Evolutionary conservation across 2,797 vertebrate species (phyloP).

Genomic region (Anomalospiza imberbis): DNA sequence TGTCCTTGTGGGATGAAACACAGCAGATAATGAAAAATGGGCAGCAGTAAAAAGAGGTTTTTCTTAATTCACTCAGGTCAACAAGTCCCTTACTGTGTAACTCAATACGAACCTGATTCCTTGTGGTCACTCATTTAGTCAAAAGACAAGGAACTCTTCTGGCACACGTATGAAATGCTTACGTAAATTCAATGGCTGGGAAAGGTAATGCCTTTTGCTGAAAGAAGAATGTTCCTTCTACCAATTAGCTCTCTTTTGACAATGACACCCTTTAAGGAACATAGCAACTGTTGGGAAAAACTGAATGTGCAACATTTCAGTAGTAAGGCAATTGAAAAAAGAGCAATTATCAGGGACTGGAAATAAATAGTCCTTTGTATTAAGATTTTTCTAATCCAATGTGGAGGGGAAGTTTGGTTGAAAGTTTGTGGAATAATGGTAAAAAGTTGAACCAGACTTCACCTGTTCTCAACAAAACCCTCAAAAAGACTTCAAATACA

Average conservation of each 20-base stretch:
- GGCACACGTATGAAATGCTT: not conserved
- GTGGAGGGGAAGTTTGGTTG: not conserved
- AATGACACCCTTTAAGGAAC: not conserved
- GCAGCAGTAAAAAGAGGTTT: not conserved
- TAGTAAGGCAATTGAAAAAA: not conserved
- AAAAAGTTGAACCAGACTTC: not conserved
- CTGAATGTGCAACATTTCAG: not conserved
- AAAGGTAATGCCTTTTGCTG: not conserved
- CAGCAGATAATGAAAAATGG: accelerated
- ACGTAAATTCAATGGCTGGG: not conserved
- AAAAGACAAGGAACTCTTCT: not conserved
- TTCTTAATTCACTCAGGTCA: not conserved
- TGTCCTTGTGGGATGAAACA: not conserved
- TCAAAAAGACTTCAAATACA: not conserved
- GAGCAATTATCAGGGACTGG: not conserved
- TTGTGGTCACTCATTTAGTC: not conserved
- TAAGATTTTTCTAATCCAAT: not conserved
- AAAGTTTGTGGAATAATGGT: not conserved
- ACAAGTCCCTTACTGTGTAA: not conserved
- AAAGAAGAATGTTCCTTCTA: not conserved
- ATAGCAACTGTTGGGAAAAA: not conserved
- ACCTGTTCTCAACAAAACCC: not conserved
- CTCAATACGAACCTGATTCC: not conserved
- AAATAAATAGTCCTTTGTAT: not conserved
- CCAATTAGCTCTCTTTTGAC: not conserved